Percentiles rank a stretch among this genome's conserved stretches.
These are phyloP conservation scores for Scaptomyza reducta DNA, from an alignment of 2,888 invertebrate genomes.

Conservation along the genomic window DNA sequence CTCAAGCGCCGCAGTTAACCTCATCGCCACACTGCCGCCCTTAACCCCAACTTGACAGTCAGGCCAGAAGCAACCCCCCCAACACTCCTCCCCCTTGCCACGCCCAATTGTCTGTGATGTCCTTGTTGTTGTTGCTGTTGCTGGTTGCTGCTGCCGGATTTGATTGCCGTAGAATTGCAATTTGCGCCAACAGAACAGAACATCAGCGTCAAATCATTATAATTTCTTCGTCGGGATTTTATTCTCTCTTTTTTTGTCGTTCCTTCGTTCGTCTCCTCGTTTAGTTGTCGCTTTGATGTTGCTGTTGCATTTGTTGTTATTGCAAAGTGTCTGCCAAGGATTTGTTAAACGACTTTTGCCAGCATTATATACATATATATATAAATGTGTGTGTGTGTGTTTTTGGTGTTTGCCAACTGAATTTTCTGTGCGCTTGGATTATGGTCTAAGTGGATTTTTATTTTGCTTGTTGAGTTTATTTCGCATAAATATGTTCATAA, in stretches of 20 bases:
- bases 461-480: not conserved
- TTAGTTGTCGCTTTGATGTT: conserved; percentile 40
- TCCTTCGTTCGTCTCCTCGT: conserved; percentile 2
- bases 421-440: conserved; percentile 14
- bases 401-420: conserved; percentile 22
- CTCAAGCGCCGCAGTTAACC: conserved; percentile 73
- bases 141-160: conserved; percentile 57
- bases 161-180: conserved; percentile 79
- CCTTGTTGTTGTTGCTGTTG: conserved; percentile 32
- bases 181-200: conserved; percentile 77
- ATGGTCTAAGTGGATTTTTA: conserved; percentile 5
- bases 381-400: not conserved
- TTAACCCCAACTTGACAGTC: conserved; percentile 19
- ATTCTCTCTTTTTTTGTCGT: conserved; percentile 6
- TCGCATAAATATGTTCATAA: not conserved
- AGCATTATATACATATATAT: not conserved
- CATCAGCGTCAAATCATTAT: conserved; percentile 80
- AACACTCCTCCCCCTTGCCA: too few relatives aligned
- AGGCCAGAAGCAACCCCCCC: not conserved
- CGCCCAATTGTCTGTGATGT: conserved; percentile 53
- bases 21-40: conserved; percentile 42
- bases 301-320: conserved; percentile 25
- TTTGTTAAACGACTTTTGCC: conserved; percentile 42
- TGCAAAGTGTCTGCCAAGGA: conserved; percentile 45
- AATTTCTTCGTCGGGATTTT: conserved; percentile 71